Conservation (phyloP, 2,888 invertebrate genomes). For the Drosophila kambysellisi region DNA sequence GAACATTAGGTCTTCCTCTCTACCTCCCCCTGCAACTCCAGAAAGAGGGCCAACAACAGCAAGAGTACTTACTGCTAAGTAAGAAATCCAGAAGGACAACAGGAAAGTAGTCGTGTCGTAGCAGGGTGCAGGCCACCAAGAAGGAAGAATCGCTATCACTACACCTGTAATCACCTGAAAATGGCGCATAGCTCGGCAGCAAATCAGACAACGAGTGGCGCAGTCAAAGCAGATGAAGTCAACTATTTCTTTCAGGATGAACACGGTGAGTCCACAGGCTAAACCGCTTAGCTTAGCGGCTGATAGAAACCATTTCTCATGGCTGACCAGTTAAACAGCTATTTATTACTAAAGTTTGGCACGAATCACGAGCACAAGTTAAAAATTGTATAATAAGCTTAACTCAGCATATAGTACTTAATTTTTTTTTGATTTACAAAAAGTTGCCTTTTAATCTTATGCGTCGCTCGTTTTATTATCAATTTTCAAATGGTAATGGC, state of each 20-base stretch:
- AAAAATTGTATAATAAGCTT: background rate
- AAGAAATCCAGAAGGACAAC: constrained; percentile 3
- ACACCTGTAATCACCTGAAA: constrained; percentile 62
- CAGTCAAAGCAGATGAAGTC: constrained; percentile 82
- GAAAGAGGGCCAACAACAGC: constrained; percentile 15
- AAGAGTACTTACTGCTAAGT: background rate
- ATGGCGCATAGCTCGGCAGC: constrained; percentile 79
- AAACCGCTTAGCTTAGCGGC: constrained; percentile 3
- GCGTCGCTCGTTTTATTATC: background rate
- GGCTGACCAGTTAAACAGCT: constrained; percentile 12
- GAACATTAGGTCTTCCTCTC: constrained; percentile 16
- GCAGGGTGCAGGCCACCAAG: constrained; percentile 55
- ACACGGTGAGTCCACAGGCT: constrained; percentile 80
- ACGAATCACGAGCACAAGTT: background rate
- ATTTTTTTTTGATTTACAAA: background rate
- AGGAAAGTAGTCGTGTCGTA: constrained; percentile 7
- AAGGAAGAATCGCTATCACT: constrained; percentile 27
- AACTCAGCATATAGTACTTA: background rate
- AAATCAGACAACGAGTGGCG: constrained; percentile 65
- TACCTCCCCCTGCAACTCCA: background rate
- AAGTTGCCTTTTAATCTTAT: background rate
- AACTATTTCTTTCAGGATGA: constrained; percentile 84
- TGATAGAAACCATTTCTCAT: constrained; percentile 3
- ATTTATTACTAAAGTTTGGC: background rate
- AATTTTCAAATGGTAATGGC: background rate